Conservation (phyloP, 2,797 vertebrate species). For the Rousettus madagascariensis region DNA sequence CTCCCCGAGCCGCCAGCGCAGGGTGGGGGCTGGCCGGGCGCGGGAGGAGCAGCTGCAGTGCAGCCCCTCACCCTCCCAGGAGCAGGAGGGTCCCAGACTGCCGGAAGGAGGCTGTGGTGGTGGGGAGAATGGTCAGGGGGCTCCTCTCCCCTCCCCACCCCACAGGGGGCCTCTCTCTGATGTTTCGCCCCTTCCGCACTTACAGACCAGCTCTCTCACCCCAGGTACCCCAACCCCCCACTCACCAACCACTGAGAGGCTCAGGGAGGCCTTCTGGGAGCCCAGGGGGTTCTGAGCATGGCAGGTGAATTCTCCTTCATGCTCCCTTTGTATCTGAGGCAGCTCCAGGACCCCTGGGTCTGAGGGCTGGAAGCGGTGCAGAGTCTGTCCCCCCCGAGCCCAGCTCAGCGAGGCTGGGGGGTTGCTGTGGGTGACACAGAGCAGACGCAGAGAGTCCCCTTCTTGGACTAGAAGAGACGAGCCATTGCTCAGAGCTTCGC, state of each 20-base stretch:
- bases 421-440: conserved; percentile 46
- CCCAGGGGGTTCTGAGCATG: not conserved
- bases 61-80: not conserved
- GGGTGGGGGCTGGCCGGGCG: not conserved
- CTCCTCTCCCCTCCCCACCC: not conserved
- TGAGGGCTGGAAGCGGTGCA: not conserved
- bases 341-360: conserved; percentile 39
- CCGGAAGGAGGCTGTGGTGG: not conserved
- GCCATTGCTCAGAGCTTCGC: not conserved
- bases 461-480: not conserved
- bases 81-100: not conserved
- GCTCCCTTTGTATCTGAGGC: not conserved
- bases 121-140: not conserved
- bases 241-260: conserved; percentile 69
- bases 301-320: conserved; percentile 65
- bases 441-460: conserved; percentile 51
- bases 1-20: not conserved
- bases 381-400: not conserved
- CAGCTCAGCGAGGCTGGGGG: conserved; percentile 63
- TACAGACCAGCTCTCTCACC: too few species aligned
- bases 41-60: not conserved
- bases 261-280: not conserved
- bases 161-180: not conserved
- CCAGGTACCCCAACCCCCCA: not conserved
- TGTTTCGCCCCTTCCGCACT: accelerated